A percentile compares a stretch with the other conserved stretches of the same genome.
These are phyloP conservation scores for Cosmopolites sordidus DNA, from an alignment of 2,888 invertebrate species.

Conservation along the genomic window DNA sequence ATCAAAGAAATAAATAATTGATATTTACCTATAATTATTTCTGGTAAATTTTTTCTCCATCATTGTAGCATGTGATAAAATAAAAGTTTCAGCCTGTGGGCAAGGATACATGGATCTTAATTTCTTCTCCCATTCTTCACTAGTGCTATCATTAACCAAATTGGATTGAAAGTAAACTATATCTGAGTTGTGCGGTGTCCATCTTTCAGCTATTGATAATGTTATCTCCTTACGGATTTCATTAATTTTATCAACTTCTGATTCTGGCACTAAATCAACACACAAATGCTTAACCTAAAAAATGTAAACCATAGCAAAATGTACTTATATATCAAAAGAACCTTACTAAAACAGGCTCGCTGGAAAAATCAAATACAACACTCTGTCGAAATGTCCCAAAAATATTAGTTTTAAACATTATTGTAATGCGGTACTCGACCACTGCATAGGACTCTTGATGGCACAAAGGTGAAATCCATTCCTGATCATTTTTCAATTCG, in stretches of 20 bases:
- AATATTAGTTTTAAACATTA: slow-evolving; percentile 55
- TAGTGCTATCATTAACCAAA: slow-evolving; percentile 32
- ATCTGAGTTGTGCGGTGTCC: slow-evolving; percentile 53
- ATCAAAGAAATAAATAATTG: too few relatives aligned
- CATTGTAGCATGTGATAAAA: slow-evolving; percentile 64
- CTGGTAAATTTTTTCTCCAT: slow-evolving; percentile 59
- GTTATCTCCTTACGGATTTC: slow-evolving; percentile 58
- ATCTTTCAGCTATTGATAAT: slow-evolving; percentile 56
- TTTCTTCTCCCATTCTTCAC: slow-evolving; percentile 53
- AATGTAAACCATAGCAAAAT: neutral
- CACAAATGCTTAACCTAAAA: slow-evolving; percentile 56
- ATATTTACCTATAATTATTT: slow-evolving; percentile 61
- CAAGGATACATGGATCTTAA: slow-evolving; percentile 61
- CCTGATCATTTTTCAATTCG: slow-evolving; percentile 49
- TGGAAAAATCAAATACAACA: slow-evolving; percentile 70
- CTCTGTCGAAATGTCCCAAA: slow-evolving; percentile 77
- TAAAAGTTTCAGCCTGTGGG: slow-evolving; percentile 62
- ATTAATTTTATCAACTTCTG: slow-evolving; percentile 61
- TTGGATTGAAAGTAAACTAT: slow-evolving; percentile 41
- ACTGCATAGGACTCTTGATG: slow-evolving; percentile 29
- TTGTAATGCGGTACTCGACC: slow-evolving; percentile 35
- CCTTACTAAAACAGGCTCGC: slow-evolving; percentile 56
- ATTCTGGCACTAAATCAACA: slow-evolving; percentile 70
- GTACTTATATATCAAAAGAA: too few relatives aligned
- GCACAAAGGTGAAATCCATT: slow-evolving; percentile 49